Base-by-base conservation (phyloP, 2,888 invertebrate genomes). In the Ferdinandea cuprea region DNA sequence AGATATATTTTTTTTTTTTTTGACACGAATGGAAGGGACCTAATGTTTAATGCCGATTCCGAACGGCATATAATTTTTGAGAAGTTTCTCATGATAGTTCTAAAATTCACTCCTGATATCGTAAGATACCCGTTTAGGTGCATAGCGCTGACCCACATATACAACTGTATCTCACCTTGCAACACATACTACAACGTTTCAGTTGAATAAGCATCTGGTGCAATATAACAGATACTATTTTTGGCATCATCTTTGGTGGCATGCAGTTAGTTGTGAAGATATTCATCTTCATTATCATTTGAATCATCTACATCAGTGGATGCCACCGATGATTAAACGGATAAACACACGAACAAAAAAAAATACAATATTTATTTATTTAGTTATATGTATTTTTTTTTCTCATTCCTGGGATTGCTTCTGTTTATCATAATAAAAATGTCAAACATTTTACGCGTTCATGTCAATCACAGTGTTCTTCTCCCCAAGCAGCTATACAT, bases 281-380 rank as follows among this genome's bases (percentile, higher is more conserved):
- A 83, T 83, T 73, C 77, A 68, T 83, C 77, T 83, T 83, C 77
- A 78, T 83, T 77, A 83, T 77, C 83, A 77, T 83, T 63, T 72
- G 30, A 30, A 65, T 71, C 66, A 61, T 83, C 77, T 73, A 68
- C 63, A 71, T 72, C 66, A 52, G 30, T 58, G 50, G 56, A 68
- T 73, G 76, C 56, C 46, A 32, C 25, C 66, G 76, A 54, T 72
- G 63, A 83, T 83, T 83, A 78, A 83, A 83, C 44, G 72, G 42
- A 72, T 72, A 66, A 61, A 61, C 72, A 77, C 40, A 65, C n/a
- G 11, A 19, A 68, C 44, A 52, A 46, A 40, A 40, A 13, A 48
- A 13, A 17, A 32, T 28, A 42, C n/a, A 13, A 25, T 68, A 30
- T 58, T 37, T 37, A 30, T 74, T 68, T 66, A 17, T 37, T 15